Percentiles rank a stretch among this genome's conserved stretches.
Evolutionary conservation across 2,797 vertebrate species (phyloP).

Genomic region (Protosalanx chinensis): DNA sequence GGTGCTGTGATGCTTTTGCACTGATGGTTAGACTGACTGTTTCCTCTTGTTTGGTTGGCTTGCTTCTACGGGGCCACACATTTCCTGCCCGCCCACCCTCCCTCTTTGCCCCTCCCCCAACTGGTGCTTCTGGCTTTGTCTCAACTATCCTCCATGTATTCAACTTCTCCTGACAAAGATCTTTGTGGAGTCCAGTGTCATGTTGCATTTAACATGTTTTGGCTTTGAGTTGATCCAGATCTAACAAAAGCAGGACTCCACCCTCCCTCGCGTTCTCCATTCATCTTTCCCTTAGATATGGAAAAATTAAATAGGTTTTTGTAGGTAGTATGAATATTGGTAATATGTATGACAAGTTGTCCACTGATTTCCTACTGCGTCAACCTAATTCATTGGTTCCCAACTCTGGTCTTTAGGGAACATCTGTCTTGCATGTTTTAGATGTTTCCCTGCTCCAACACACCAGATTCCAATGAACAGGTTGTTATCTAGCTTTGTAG

Average conservation of each 20-base stretch:
- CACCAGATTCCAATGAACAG: no score
- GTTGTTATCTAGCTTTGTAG: no score
- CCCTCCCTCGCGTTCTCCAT: slow-evolving; percentile 5
- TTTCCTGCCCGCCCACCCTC: neutral
- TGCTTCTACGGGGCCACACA: slow-evolving; percentile 51
- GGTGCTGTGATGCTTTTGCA: slow-evolving; percentile 39
- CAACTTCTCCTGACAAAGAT: neutral
- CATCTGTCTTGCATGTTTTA: no score
- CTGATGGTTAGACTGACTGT: slow-evolving; percentile 3
- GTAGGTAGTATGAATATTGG: neutral
- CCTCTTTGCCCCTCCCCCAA: neutral
- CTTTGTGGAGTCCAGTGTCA: slow-evolving; percentile 4
- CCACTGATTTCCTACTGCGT: neutral
- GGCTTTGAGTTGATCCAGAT: slow-evolving; percentile 37
- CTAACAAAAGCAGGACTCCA: slow-evolving; percentile 46
- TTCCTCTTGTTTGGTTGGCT: slow-evolving; percentile 43
- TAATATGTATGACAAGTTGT: neutral
- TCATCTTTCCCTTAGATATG: neutral
- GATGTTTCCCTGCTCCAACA: no score
- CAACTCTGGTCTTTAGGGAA: neutral
- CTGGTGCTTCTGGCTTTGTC: neutral
- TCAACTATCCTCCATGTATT: slow-evolving; percentile 22
- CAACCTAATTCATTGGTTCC: no score
- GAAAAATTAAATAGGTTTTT: neutral
- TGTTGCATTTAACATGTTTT: slow-evolving; percentile 27